phyloP scores from a whole-genome alignment of 1,140 invertebrate genomes.

The Grapholita molesta region DNA sequence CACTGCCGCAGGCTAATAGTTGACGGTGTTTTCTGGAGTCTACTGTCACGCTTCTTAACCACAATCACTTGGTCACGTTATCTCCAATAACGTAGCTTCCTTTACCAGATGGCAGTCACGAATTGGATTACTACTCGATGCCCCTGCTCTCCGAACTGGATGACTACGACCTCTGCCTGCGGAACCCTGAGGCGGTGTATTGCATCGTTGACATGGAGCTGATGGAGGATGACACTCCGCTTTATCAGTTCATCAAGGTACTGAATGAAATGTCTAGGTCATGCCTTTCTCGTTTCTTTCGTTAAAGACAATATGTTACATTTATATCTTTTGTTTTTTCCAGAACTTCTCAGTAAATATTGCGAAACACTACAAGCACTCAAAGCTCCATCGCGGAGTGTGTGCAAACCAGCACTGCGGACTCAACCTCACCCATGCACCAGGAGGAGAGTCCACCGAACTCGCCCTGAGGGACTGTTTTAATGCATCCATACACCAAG shows the following conservation, averaged over 20 bases:
- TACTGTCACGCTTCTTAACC: not conserved
- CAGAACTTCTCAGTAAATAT: constrained; percentile 60
- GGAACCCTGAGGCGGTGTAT: constrained; percentile 58
- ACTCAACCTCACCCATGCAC: constrained; percentile 50
- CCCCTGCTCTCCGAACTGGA: constrained; percentile 64
- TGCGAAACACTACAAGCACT: constrained; percentile 59
- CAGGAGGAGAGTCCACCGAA: constrained; percentile 39
- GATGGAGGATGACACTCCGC: constrained; percentile 59
- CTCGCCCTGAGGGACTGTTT: constrained; percentile 47
- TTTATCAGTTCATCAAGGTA: constrained; percentile 70
- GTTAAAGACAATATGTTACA: not conserved
- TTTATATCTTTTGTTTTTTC: constrained; percentile 19
- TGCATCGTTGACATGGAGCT: constrained; percentile 65
- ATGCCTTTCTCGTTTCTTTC: too few relatives aligned
- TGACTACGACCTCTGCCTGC: constrained; percentile 62
- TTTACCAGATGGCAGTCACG: not conserved
- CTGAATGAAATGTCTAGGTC: too few relatives aligned
- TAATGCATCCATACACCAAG: constrained; percentile 50
- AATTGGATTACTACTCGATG: constrained; percentile 67
- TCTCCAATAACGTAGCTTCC: not conserved
- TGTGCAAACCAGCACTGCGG: constrained; percentile 60
- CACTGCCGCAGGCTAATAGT: not conserved
- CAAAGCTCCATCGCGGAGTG: constrained; percentile 59
- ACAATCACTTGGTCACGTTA: not conserved
- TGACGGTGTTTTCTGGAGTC: not conserved